phyloP scores from a whole-genome alignment of 1,140 invertebrate genomes.

The Pentalonia nigronervosa region DNA sequence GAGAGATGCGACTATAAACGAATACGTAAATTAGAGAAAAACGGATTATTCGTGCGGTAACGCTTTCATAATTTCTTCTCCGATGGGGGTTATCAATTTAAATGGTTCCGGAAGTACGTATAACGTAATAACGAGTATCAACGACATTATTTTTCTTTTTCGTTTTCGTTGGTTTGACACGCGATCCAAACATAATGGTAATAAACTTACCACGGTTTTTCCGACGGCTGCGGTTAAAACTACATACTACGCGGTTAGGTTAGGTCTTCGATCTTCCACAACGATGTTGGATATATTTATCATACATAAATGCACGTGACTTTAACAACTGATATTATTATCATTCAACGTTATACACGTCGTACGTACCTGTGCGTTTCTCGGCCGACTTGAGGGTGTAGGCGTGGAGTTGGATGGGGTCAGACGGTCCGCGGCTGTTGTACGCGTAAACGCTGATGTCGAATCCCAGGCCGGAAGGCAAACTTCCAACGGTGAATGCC shows the following conservation, averaged over 20 bases:
- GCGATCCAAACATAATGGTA: neutral
- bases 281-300: neutral
- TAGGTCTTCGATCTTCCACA: neutral
- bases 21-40: neutral
- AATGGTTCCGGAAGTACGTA: neutral
- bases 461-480: slow-evolving; percentile 74
- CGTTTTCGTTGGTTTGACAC: neutral
- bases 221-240: neutral
- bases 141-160: neutral
- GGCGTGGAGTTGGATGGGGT: slow-evolving; percentile 65
- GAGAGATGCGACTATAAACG: neutral
- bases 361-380: slow-evolving; percentile 73
- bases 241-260: no score
- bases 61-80: neutral
- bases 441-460: slow-evolving; percentile 75
- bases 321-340: neutral
- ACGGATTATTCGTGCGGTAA: slow-evolving; percentile 2
- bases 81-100: neutral
- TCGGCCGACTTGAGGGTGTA: slow-evolving; percentile 80
- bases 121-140: neutral
- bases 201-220: neutral
- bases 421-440: slow-evolving; percentile 76
- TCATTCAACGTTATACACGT: neutral
- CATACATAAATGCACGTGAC: neutral
- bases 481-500: slow-evolving; percentile 71